Conservation (phyloP, 2,888 invertebrate genomes). For the Aphelenchoides bicaudatus region DNA sequence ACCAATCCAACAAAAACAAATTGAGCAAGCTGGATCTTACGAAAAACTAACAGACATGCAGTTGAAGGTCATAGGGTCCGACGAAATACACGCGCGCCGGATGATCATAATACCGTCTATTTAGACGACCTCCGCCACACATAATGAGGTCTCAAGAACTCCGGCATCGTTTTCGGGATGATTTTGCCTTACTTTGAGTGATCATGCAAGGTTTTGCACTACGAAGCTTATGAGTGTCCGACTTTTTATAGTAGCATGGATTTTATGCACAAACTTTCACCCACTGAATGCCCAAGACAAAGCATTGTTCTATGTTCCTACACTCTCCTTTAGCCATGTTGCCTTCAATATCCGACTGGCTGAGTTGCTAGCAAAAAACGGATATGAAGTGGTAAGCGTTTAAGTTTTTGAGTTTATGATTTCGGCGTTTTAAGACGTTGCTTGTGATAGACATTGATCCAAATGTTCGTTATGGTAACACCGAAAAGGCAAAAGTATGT, state of each 20-base stretch:
- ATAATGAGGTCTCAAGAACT: too few relatives aligned
- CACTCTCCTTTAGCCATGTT: slow-evolving; percentile 52
- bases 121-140: too few relatives aligned
- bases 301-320: slow-evolving; percentile 49
- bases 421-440: slow-evolving; percentile 28
- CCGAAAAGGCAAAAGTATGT: slow-evolving; percentile 21
- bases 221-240: too few relatives aligned
- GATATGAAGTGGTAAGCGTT: slow-evolving; percentile 47
- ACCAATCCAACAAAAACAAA: too few relatives aligned
- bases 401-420: neutral
- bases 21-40: too few relatives aligned
- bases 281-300: slow-evolving; percentile 27
- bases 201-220: too few relatives aligned
- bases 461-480: slow-evolving; percentile 18
- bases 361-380: slow-evolving; percentile 35
- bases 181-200: too few relatives aligned
- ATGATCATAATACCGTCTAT: too few relatives aligned
- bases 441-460: slow-evolving; percentile 33
- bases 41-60: too few relatives aligned
- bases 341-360: slow-evolving; percentile 50
- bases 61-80: too few relatives aligned
- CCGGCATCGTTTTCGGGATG: too few relatives aligned
- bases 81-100: too few relatives aligned
- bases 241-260: neutral
- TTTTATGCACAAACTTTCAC: slow-evolving; percentile 11